Base-by-base conservation (phyloP, 2,888 invertebrate genomes). In the Tromatobia lineatoria region DNA sequence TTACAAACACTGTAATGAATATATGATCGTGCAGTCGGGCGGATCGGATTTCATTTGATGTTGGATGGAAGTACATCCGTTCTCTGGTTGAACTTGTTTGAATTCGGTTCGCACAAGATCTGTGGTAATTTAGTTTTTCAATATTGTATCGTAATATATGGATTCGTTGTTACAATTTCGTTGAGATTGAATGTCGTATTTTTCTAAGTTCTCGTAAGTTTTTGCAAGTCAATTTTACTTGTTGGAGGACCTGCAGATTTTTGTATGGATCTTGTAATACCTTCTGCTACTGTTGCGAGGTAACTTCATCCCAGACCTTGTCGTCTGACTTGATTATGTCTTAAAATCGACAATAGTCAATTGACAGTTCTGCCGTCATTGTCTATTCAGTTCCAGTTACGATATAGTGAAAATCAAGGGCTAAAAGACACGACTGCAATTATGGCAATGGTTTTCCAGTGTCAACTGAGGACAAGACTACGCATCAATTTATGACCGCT, bases 1-100 rank as follows among this genome's bases (percentile, higher is more conserved):
- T 77, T 77, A 42, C 71, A 50, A 50, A 71, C 38, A 76, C 67
- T 83, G 11, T 50, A 76, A 45, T 73, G 45, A 64, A 57, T 25
- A 70, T 57, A 47, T 69, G 20, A 77, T 73, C 50, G 67, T 2
- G 1, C 20, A 38, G n/a, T 45, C 66, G 29, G 34, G 15, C 25
- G 47, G 20, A 57, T 73, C 18, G 11, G 59, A 67, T 75, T 73
- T 70, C 67, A 67, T 73, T 59, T 25, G 57, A 59, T 67, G 67
- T 42, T 38, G 42, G 15, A 8, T 2, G 29, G 13, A 25, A 82
- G 34, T 54, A 15, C 69, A 25, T 54, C 76, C 18, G 34, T 70
- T 70, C 23, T 13, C 11, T n/a, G n/a, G n/a, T n/a, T n/a, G 13
- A 2, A n/a, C 2, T 50, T 15, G 3, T n/a, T 50, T n/a, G n/a